Base-by-base conservation (phyloP, 2,888 invertebrate species). In the Drosophila merina region DNA sequence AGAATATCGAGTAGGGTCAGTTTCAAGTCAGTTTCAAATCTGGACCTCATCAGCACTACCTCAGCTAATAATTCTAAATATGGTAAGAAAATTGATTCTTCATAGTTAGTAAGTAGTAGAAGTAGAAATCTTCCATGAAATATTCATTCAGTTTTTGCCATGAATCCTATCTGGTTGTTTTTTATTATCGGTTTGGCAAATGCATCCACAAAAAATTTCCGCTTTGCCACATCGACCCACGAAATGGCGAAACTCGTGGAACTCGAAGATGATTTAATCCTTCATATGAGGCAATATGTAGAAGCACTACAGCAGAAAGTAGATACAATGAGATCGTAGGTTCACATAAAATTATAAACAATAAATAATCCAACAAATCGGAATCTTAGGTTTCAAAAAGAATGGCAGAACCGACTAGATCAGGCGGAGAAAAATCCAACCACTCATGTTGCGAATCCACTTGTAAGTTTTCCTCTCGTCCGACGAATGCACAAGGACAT, bases 401-500 rank as follows among this genome's bases (percentile, higher is more conserved):
- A 87, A 45, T 83, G 59, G 44, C 12, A 6, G 12, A 12, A 9
- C 0, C 59, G 79, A 31, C 7, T 49, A 6, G 10, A 31, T 4
- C 72, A 75, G 52, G 73, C 77, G 0, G 6, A 20, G 0, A 9
- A 28, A 0, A 76, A 88, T 69, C 72, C 79, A 0, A 76, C 76
- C 0, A 55, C 36, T 1, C 90, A 80, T 72, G 60, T 89, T 2
- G 74, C 76, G 12, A 90, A 89, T 78, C 88, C 89, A 0, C 47
- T 90, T 12, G 77, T 79, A 50, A 74, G 83, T 7, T 78, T 86
- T 31, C 57, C 86, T 0, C 38, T 90, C 5, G 47, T 90, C 6
- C 79, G 89, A 0, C 76, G 89, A 14, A 79, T 89, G 79, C 77
- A 88, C 36, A 54, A 40, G 44, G 91, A 90, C 66, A 87, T 82